Evolutionary conservation across 2,888 invertebrate species (phyloP).

Genomic region (Helobdella robusta): DNA sequence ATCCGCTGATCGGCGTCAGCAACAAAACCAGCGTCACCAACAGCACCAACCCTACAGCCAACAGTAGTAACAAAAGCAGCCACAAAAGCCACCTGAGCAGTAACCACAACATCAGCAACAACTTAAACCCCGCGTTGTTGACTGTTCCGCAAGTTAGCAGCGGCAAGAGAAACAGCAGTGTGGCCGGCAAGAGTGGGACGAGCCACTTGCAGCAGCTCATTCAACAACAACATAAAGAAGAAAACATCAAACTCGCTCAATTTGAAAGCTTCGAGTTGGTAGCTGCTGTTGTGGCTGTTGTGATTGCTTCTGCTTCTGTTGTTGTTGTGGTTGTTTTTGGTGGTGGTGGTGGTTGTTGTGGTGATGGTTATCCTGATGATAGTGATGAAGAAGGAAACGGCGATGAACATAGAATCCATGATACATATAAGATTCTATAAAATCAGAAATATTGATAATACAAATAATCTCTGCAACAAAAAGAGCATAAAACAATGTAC

Average conservation of each 20-base stretch:
- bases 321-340: no score
- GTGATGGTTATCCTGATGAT: no score
- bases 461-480: no score
- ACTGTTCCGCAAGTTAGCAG: background rate
- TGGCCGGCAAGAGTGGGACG: background rate
- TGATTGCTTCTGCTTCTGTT: no score
- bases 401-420: no score
- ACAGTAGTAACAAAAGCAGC: background rate
- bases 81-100: background rate
- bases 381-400: no score
- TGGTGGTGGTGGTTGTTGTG: no score
- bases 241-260: constrained; percentile 25
- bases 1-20: background rate
- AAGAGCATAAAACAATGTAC: background rate
- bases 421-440: no score
- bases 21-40: constrained; percentile 10
- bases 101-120: no score
- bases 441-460: no score
- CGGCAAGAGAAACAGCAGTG: background rate
- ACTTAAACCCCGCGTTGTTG: no score
- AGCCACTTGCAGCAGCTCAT: background rate
- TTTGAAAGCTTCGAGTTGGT: constrained; percentile 28
- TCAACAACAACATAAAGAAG: constrained; percentile 19
- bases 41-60: background rate
- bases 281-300: background rate